These are phyloP conservation scores for Pipra filicauda DNA, from an alignment of 2,113 vertebrate genomes.

Conservation along the genomic window DNA sequence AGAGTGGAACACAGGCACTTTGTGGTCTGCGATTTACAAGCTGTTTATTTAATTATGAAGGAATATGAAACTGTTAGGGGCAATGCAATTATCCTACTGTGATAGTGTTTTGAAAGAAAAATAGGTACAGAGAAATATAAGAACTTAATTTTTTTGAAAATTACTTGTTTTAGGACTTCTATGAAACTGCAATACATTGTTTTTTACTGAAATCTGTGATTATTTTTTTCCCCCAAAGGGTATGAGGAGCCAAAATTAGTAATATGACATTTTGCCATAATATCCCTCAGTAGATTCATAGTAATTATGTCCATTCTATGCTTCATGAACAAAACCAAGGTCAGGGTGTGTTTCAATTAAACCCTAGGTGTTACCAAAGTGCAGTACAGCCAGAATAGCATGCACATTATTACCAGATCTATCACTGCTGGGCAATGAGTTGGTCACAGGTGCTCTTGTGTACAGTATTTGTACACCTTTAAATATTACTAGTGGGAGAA, in stretches of 20 bases:
- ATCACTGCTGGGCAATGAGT: constrained; percentile 68
- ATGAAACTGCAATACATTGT: neutral
- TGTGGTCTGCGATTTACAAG: constrained; percentile 68
- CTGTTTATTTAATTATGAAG: constrained; percentile 78
- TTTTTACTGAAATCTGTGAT: constrained; percentile 25
- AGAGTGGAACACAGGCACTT: constrained; percentile 63
- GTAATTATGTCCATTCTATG: constrained; percentile 54
- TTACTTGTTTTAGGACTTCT: constrained; percentile 39
- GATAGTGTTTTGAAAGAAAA: constrained; percentile 51
- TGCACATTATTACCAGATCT: constrained; percentile 71
- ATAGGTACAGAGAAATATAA: constrained; percentile 30
- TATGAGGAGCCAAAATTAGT: constrained; percentile 53
- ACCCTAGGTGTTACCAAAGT: constrained; percentile 65
- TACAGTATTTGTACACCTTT: constrained; percentile 47
- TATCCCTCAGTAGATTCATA: constrained; percentile 49
- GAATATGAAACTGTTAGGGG: constrained; percentile 65
- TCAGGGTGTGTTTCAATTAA: constrained; percentile 76
- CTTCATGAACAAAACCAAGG: constrained; percentile 70
- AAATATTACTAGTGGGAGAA: constrained; percentile 71
- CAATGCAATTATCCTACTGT: constrained; percentile 63
- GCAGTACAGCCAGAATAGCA: constrained; percentile 65
- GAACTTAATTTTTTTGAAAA: constrained; percentile 40
- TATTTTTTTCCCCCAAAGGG: neutral
- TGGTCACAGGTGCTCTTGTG: constrained; percentile 59
- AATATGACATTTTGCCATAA: constrained; percentile 52